A percentile compares a stretch with the other conserved stretches of the same genome.
These are phyloP conservation scores for Hemicordylus capensis DNA, from an alignment of 2,113 vertebrate genomes.

Conservation along the genomic window DNA sequence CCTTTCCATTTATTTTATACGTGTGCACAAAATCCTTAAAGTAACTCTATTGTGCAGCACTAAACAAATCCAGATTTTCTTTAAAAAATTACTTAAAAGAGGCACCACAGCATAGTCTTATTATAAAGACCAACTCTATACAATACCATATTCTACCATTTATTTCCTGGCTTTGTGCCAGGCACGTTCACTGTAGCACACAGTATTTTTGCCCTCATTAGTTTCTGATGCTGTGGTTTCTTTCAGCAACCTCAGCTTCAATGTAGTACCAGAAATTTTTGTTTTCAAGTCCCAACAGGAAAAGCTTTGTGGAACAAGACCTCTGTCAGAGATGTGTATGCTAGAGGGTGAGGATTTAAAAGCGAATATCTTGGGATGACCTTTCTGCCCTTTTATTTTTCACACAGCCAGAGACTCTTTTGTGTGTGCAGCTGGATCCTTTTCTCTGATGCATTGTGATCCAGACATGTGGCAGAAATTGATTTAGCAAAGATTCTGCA, in stretches of 20 bases:
- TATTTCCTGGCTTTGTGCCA: background rate
- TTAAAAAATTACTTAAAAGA: background rate
- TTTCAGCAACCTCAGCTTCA: background rate
- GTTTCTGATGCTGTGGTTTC: background rate
- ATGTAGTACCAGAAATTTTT: background rate
- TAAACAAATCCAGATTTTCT: too few relatives aligned
- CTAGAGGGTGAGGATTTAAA: too few relatives aligned
- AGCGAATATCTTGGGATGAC: accelerated
- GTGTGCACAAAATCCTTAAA: too few relatives aligned
- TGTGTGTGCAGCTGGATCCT: background rate
- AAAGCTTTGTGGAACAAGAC: accelerated
- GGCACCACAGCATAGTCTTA: background rate
- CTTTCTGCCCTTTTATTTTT: accelerated
- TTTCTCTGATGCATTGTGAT: background rate
- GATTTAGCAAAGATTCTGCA: background rate
- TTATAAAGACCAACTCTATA: background rate
- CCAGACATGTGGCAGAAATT: background rate
- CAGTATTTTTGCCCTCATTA: background rate
- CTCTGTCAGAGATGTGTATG: background rate
- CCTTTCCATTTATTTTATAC: too few relatives aligned
- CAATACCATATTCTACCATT: background rate
- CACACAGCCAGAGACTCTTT: background rate
- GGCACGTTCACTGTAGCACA: background rate
- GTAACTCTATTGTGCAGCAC: too few relatives aligned
- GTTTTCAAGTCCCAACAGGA: background rate